Percentiles rank a stretch among this genome's conserved stretches.
phyloP scores from a whole-genome alignment of 2,888 invertebrate genomes.

The Herminia tarsipennalis region DNA sequence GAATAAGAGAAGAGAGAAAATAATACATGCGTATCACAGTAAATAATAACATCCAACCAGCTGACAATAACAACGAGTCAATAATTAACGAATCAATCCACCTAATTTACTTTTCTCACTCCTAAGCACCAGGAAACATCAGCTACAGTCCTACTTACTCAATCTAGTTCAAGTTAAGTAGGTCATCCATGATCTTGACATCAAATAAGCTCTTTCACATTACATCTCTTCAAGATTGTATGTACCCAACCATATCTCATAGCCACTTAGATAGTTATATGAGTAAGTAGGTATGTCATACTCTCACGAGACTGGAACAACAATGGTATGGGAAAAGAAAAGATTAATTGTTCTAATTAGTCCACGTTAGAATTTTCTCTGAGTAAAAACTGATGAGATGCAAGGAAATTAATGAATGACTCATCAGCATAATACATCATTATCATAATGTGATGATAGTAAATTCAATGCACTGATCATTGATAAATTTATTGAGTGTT shows the following conservation, averaged over 20 bases:
- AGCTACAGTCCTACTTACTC: background rate
- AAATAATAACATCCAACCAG: too few species aligned
- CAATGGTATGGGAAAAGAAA: conserved; percentile 40
- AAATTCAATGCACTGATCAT: too few species aligned
- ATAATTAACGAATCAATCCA: too few species aligned
- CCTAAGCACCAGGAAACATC: too few species aligned
- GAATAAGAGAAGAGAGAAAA: too few species aligned
- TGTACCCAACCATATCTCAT: background rate
- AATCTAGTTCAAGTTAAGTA: conserved; percentile 16
- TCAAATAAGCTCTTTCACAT: conserved; percentile 7
- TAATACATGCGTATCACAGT: too few species aligned
- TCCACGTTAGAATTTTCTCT: conserved; percentile 24
- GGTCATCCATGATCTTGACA: conserved; percentile 12
- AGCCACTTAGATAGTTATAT: background rate
- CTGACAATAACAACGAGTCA: too few species aligned
- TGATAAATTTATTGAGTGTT: too few species aligned
- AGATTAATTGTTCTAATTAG: conserved; percentile 34
- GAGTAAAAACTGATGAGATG: conserved; percentile 5
- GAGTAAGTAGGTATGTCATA: conserved; percentile 10
- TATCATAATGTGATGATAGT: too few species aligned
- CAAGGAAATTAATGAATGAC: background rate
- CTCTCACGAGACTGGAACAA: conserved; percentile 31
- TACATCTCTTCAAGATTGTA: background rate
- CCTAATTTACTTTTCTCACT: too few species aligned
- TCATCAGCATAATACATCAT: too few species aligned